These are phyloP conservation scores for Protomyctophum bolini DNA, from an alignment of 2,113 vertebrate genomes.

Conservation along the genomic window DNA sequence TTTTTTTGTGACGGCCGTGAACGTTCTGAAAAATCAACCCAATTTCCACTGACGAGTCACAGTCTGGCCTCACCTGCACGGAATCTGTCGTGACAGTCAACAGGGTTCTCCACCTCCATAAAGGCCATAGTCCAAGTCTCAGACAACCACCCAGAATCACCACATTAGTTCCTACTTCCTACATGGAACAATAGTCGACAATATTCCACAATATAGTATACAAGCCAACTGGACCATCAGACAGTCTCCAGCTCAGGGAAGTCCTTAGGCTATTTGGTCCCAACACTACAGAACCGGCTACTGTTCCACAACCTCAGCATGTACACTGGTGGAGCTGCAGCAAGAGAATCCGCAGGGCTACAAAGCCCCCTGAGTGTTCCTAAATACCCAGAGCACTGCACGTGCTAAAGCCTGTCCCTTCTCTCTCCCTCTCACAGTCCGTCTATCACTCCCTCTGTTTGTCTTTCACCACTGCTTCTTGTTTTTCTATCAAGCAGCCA, in stretches of 20 bases:
- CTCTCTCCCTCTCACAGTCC: background rate
- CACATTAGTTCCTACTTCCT: too few relatives aligned
- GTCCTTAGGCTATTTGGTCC: background rate
- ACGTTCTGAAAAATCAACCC: too few relatives aligned
- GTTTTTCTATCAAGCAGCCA: conserved; percentile 9
- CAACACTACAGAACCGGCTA: background rate
- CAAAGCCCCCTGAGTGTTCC: background rate
- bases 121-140: conserved; percentile 48
- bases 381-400: background rate
- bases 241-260: background rate
- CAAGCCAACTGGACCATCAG: background rate
- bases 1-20: too few relatives aligned
- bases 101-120: conserved; percentile 48
- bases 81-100: conserved; percentile 42
- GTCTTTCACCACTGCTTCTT: conserved; percentile 1
- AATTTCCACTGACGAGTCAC: too few relatives aligned
- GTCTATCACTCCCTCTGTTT: background rate
- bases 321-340: background rate
- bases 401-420: background rate
- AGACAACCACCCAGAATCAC: background rate
- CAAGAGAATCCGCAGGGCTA: background rate
- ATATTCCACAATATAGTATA: background rate
- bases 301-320: too few relatives aligned
- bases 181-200: too few relatives aligned
- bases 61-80: conserved; percentile 58